Percentiles rank a stretch among this genome's conserved stretches.
These are phyloP conservation scores for Aphelenchoides avenae DNA, from an alignment of 1,140 invertebrate species.

Conservation along the genomic window DNA sequence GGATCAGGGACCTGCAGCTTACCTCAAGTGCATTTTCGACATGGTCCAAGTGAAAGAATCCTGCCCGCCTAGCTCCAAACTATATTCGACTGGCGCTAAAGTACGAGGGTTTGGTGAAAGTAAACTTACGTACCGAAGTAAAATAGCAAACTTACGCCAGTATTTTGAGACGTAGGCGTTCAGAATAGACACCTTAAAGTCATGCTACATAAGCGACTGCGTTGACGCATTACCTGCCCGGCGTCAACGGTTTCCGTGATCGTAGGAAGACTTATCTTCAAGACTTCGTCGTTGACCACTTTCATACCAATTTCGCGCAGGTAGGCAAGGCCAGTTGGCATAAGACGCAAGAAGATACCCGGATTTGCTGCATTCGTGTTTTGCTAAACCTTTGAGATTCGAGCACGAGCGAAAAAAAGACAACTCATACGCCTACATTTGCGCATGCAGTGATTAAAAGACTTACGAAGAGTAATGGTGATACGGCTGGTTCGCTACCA, in stretches of 20 bases:
- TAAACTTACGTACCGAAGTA: too few species aligned
- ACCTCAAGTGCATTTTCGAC: constrained; percentile 58
- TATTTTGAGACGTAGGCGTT: constrained; percentile 59
- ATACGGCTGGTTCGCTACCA: too few species aligned
- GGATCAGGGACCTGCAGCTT: constrained; percentile 4
- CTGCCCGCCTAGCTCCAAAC: constrained; percentile 49
- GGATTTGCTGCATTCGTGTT: constrained; percentile 55
- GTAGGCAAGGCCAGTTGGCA: constrained; percentile 58
- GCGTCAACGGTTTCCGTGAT: constrained; percentile 56
- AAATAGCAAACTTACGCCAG: too few species aligned
- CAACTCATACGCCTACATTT: too few species aligned
- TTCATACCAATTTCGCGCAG: constrained; percentile 58
- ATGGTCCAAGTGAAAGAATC: constrained; percentile 58
- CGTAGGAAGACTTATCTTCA: constrained; percentile 55
- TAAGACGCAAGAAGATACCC: constrained; percentile 52
- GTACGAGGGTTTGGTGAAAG: too few species aligned
- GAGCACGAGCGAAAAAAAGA: too few species aligned
- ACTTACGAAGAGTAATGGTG: too few species aligned
- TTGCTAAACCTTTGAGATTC: constrained; percentile 43
- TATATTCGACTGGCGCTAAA: constrained; percentile 56
- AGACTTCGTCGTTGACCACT: constrained; percentile 58
- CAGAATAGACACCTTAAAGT: constrained; percentile 52
- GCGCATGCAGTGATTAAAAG: too few species aligned
- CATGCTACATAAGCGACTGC: constrained; percentile 7
- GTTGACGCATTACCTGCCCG: constrained; percentile 48